Percentiles rank a stretch among this genome's conserved stretches.
These are phyloP conservation scores for Sebastiscus tertius DNA, from an alignment of 2,797 vertebrate genomes.

Conservation along the genomic window DNA sequence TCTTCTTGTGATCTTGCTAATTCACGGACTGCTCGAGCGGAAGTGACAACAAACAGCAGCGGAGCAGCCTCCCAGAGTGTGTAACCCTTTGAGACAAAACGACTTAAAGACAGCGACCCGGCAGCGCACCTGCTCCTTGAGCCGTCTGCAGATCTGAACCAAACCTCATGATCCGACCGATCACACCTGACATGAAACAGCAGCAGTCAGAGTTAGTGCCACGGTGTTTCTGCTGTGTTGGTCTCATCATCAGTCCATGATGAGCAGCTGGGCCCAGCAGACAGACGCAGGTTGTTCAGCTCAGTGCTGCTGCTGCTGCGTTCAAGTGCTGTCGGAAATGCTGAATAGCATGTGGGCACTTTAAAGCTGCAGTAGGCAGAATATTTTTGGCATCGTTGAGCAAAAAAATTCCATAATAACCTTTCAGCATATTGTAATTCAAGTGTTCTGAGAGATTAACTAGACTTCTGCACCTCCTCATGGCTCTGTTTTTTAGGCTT, in stretches of 20 bases:
- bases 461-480: too few relatives aligned
- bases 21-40: slow-evolving; percentile 58
- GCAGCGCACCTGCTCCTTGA: slow-evolving; percentile 36
- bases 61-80: neutral
- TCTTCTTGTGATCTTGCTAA: slow-evolving; percentile 21
- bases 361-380: neutral
- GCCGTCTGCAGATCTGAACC: neutral
- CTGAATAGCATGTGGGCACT: fast-evolving
- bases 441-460: too few relatives aligned
- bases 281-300: slow-evolving; percentile 9
- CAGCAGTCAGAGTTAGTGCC: neutral
- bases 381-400: too few relatives aligned
- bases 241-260: neutral
- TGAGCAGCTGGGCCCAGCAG: neutral
- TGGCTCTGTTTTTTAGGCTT: too few relatives aligned
- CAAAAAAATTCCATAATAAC: too few relatives aligned
- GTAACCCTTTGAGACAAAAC: slow-evolving; percentile 23
- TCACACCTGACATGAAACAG: neutral
- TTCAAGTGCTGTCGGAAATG: slow-evolving; percentile 42
- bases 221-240: neutral
- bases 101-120: neutral
- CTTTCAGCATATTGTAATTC: too few relatives aligned
- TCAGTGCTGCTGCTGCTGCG: slow-evolving; percentile 27
- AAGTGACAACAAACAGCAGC: slow-evolving; percentile 65
- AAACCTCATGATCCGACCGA: neutral